Evolutionary conservation across 2,113 vertebrate genomes (phyloP), one percentile per base, ranked within the genome.

Genomic region (Dicerorhinus sumatrensis): DNA sequence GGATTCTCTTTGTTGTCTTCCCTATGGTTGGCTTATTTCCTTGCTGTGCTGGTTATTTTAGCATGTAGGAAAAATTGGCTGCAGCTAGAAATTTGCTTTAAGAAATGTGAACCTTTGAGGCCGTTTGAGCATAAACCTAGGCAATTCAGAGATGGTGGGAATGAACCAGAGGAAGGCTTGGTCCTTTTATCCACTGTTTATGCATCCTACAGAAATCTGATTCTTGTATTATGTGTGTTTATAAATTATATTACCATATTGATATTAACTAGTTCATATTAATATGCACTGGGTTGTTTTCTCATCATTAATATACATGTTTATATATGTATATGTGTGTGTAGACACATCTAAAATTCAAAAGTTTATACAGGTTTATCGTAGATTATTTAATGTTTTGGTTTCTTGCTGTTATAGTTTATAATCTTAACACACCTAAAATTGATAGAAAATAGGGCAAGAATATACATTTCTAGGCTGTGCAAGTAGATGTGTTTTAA

Each of bases 41-140:
- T 60, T 54, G 2, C 70, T 73, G 21, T 67, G 48, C 48, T 94
- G 36, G 96, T 89, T 73, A 76, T 92, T 80, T 96, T 72, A 65
- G 21, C n/a, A 75, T 6, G 4, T 80, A 60, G 36, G n/a, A 84
- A 89, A 83, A 79, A 60, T 17, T 72, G 62, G 23, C 58, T 92
- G 17, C 46, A 14, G 7, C 76, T 89, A 58, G 23, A 85, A 92
- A 79, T 36, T 62, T 89, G 10, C 29, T 63, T 89, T 72, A 80
- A 92, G 79, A 95, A 91, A 58, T 86, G 80, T 76, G 31, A 87
- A 58, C 48, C 23, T 90, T 70, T 87, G 21, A 65, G 70, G 33
- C 27, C 86, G 12, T 91, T 72, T n/a, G 67, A 93, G 20, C 31
- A 42, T 77, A 87, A 94, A 69, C 18, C 6, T 84, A 56, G 48